Percentiles rank a stretch among this genome's conserved stretches.
These are phyloP conservation scores for Spermophilus dauricus DNA, from an alignment of 2,113 vertebrate genomes.

Conservation along the genomic window DNA sequence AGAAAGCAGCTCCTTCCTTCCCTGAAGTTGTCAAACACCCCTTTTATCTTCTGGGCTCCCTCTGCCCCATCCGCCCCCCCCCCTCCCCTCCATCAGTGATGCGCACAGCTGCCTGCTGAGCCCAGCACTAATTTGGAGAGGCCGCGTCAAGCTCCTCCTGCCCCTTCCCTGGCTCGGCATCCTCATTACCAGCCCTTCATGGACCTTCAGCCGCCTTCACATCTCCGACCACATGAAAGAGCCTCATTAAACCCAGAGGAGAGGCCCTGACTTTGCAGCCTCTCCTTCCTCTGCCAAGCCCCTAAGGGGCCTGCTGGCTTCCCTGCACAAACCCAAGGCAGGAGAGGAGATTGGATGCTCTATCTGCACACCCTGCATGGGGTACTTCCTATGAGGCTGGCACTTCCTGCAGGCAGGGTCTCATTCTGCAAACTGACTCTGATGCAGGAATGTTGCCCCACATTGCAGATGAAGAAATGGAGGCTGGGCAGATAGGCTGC, in stretches of 20 bases:
- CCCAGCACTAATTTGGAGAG: not conserved
- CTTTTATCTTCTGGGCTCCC: not conserved
- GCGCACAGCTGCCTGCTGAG: not conserved
- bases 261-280: not conserved
- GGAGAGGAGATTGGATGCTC: fast-evolving
- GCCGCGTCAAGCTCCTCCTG: not conserved
- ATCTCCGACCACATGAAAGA: slow-evolving; percentile 12
- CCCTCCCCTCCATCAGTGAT: not conserved
- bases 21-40: not conserved
- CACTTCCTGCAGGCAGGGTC: too few species aligned
- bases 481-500: not conserved
- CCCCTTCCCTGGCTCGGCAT: not conserved
- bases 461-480: not conserved
- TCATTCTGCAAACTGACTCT: not conserved
- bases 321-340: not conserved
- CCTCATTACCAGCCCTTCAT: slow-evolving; percentile 55
- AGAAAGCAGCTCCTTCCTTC: not conserved
- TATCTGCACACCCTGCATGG: fast-evolving
- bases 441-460: not conserved
- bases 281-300: not conserved
- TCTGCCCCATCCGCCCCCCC: not conserved
- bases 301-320: not conserved
- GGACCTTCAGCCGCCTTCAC: not conserved
- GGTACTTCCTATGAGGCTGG: not conserved
- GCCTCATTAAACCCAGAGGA: not conserved